Conservation (phyloP, 1,140 invertebrate genomes). For the Cydia splendana region DNA sequence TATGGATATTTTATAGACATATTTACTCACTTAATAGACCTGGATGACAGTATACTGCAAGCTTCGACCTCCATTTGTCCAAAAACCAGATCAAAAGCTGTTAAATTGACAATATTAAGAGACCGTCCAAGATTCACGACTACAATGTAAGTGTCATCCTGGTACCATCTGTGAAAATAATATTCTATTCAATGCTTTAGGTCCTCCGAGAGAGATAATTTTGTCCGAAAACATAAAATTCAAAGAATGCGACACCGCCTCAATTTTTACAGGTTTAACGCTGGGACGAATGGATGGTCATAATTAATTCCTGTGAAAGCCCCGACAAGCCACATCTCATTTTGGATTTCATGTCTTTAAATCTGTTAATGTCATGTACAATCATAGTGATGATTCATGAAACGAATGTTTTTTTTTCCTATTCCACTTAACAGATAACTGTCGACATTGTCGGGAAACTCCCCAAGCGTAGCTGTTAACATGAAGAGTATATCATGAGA, state of each 20-base stretch:
- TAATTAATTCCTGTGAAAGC: too few relatives aligned
- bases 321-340: too few relatives aligned
- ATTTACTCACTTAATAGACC: constrained; percentile 57
- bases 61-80: constrained; percentile 67
- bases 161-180: constrained; percentile 62
- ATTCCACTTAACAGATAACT: neutral
- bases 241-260: too few relatives aligned
- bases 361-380: too few relatives aligned
- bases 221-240: too few relatives aligned
- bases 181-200: neutral
- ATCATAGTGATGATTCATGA: neutral
- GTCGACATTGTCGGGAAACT: neutral
- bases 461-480: too few relatives aligned
- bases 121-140: constrained; percentile 65
- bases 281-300: too few relatives aligned
- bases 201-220: neutral
- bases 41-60: constrained; percentile 64
- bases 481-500: too few relatives aligned
- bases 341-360: too few relatives aligned
- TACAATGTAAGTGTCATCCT: constrained; percentile 68
- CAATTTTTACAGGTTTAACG: too few relatives aligned
- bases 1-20: too few relatives aligned
- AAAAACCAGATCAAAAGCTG: constrained; percentile 66
- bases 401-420: neutral
- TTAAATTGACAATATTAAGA: constrained; percentile 66